These are phyloP conservation scores for Dendroctonus valens DNA, from an alignment of 1,140 invertebrate species.

Conservation along the genomic window DNA sequence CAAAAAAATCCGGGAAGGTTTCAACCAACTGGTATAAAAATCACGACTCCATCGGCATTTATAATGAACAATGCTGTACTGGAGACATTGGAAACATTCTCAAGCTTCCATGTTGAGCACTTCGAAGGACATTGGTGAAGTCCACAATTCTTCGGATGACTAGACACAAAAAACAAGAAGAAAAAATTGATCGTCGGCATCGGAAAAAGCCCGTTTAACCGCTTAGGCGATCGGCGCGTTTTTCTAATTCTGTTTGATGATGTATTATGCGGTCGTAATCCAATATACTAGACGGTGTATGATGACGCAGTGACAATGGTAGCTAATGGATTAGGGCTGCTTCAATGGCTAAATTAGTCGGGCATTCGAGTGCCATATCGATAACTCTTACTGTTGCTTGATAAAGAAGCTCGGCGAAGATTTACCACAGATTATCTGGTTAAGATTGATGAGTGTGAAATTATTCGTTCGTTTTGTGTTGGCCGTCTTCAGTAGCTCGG, in stretches of 20 bases:
- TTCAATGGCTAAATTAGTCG: constrained; percentile 32
- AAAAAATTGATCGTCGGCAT: constrained; percentile 23
- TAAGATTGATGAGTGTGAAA: constrained; percentile 35
- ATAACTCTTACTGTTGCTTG: constrained; percentile 26
- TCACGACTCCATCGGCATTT: too few relatives aligned
- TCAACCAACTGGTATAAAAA: too few relatives aligned
- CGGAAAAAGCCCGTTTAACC: constrained; percentile 11
- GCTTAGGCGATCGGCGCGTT: constrained; percentile 15
- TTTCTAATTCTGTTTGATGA: constrained; percentile 32
- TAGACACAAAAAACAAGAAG: constrained; percentile 19
- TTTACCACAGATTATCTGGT: constrained; percentile 24
- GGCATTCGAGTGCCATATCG: constrained; percentile 32
- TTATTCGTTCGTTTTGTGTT: constrained; percentile 17
- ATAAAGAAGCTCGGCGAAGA: constrained; percentile 20
- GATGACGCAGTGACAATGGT: constrained; percentile 36
- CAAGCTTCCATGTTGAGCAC: neutral
- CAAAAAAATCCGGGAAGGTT: too few relatives aligned
- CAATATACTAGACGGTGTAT: constrained; percentile 29
- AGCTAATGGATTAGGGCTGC: constrained; percentile 33
- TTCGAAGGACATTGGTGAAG: neutral
- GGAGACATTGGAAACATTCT: neutral
- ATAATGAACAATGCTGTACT: too few relatives aligned
- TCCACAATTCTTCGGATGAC: constrained; percentile 19
- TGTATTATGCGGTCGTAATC: constrained; percentile 34
- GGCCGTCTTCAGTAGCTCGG: constrained; percentile 9